These are phyloP conservation scores for Mayetiola destructor DNA, from an alignment of 2,888 invertebrate genomes.

Conservation along the genomic window DNA sequence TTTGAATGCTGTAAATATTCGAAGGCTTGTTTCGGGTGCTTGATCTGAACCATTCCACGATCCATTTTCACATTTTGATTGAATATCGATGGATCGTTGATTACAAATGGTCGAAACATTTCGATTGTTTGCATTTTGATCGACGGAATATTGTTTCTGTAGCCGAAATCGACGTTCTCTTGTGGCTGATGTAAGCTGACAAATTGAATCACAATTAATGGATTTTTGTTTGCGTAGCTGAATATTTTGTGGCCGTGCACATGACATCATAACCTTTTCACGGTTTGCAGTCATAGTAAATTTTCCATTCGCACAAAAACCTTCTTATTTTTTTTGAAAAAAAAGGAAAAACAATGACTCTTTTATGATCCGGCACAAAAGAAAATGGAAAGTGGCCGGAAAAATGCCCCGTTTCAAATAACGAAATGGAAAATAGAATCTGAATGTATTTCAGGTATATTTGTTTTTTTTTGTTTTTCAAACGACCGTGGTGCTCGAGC, in stretches of 20 bases:
- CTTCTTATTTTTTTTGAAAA: no score
- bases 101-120: neutral
- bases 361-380: no score
- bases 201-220: neutral
- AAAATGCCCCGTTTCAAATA: no score
- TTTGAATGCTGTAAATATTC: constrained; percentile 5
- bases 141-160: neutral
- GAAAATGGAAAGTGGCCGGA: no score
- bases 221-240: constrained; percentile 8
- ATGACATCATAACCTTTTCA: constrained; percentile 8
- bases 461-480: no score
- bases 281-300: no score
- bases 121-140: neutral
- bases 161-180: neutral
- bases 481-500: no score
- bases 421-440: no score
- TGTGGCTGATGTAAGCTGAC: neutral
- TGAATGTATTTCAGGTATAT: no score
- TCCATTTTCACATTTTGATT: neutral
- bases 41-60: neutral
- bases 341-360: no score
- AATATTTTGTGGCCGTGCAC: constrained; percentile 2
- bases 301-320: no score
- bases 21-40: constrained; percentile 9
- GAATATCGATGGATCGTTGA: neutral